These are phyloP conservation scores for Dendrocincla fuliginosa DNA, from an alignment of 2,797 vertebrate species.

Conservation along the genomic window DNA sequence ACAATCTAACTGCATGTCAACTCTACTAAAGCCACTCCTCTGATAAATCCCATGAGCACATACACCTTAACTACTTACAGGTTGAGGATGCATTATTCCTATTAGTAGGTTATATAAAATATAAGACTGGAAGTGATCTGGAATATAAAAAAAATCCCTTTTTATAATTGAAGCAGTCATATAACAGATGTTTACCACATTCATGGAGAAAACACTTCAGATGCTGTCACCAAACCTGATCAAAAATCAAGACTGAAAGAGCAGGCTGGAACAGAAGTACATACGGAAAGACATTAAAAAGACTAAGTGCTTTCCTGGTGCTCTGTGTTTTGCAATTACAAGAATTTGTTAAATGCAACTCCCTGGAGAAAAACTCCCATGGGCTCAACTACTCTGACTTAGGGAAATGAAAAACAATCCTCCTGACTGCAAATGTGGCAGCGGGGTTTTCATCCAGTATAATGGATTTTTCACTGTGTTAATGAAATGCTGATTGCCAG, in stretches of 20 bases:
- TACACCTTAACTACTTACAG: not conserved
- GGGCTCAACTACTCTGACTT: not conserved
- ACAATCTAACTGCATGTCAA: not conserved
- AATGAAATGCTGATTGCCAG: slow-evolving; percentile 10
- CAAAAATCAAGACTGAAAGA: not conserved
- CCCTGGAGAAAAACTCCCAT: not conserved
- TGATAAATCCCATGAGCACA: not conserved
- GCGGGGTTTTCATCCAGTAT: not conserved
- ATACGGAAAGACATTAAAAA: not conserved
- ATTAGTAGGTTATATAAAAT: not conserved
- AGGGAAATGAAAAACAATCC: not conserved
- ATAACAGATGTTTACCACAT: not conserved
- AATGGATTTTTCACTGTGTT: not conserved
- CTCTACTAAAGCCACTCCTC: not conserved
- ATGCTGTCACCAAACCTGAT: not conserved
- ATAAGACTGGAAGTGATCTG: not conserved
- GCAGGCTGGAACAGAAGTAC: not conserved
- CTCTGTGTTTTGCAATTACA: not conserved
- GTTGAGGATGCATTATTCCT: not conserved
- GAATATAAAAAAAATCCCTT: not conserved
- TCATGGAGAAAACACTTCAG: not conserved
- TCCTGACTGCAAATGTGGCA: not conserved
- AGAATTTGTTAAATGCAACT: not conserved
- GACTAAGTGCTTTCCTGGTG: not conserved
- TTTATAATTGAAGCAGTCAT: not conserved